Conservation (phyloP, 2,888 invertebrate genomes). For the Acrobasis suavella region DNA sequence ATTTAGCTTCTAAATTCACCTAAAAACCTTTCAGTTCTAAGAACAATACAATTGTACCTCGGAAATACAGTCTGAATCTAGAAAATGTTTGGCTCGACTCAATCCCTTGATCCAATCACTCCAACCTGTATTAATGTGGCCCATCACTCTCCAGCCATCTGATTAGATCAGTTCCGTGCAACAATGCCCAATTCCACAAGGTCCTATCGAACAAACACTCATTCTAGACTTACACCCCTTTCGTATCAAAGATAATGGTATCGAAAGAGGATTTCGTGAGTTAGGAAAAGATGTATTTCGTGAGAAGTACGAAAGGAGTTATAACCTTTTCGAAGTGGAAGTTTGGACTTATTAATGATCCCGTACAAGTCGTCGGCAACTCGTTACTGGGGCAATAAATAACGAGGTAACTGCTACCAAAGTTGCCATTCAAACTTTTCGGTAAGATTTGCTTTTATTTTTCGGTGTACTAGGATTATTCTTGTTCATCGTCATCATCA, state of each 20-base stretch:
- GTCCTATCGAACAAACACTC: conserved; percentile 36
- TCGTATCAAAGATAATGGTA: conserved; percentile 31
- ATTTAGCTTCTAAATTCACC: background rate
- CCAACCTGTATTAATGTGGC: conserved; percentile 59
- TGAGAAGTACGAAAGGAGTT: conserved; percentile 38
- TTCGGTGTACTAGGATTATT: background rate
- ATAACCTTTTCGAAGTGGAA: conserved; percentile 45
- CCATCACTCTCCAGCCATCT: conserved; percentile 61
- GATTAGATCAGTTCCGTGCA: conserved; percentile 60
- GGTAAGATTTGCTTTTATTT: conserved; percentile 43
- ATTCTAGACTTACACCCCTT: conserved; percentile 44
- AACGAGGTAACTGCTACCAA: conserved; percentile 53
- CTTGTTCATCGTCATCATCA: too few relatives aligned
- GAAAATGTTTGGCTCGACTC: conserved; percentile 39
- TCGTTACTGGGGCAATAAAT: conserved; percentile 68
- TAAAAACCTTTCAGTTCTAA: background rate
- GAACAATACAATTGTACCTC: background rate
- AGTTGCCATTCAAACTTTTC: conserved; percentile 53
- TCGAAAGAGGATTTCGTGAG: conserved; percentile 33
- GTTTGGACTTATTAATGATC: conserved; percentile 66
- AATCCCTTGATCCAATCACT: conserved; percentile 61
- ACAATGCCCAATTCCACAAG: conserved; percentile 34
- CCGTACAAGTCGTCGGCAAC: conserved; percentile 59
- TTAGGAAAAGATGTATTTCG: conserved; percentile 43
- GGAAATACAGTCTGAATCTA: conserved; percentile 3